Evolutionary conservation across 2,113 vertebrate species (phyloP).

Genomic region (Menura novaehollandiae): DNA sequence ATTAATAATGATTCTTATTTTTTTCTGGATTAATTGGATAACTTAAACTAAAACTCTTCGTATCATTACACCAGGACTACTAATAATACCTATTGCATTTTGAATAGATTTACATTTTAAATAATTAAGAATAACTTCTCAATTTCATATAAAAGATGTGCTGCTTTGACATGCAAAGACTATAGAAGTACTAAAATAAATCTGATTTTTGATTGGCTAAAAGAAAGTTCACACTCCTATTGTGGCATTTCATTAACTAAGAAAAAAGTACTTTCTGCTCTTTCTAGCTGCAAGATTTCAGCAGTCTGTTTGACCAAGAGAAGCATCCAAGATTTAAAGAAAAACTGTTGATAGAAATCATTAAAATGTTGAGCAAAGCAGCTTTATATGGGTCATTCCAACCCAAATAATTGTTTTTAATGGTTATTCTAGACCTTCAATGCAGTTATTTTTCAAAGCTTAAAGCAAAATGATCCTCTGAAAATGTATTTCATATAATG

Average conservation of each 20-base stretch:
- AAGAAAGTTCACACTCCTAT: background rate
- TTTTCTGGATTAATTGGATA: background rate
- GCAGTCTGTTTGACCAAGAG: background rate
- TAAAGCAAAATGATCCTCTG: background rate
- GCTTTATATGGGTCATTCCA: background rate
- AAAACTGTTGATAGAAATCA: background rate
- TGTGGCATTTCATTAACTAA: background rate
- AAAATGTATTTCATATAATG: background rate
- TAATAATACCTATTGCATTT: background rate
- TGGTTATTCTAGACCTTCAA: background rate
- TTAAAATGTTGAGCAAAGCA: background rate
- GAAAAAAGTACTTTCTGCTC: background rate
- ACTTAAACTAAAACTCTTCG: background rate
- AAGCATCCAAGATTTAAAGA: background rate
- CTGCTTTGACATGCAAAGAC: background rate
- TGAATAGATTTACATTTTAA: background rate
- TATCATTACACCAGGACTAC: background rate
- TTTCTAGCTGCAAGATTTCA: background rate
- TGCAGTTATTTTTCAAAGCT: background rate
- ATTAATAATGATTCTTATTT: background rate
- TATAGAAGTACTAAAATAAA: background rate
- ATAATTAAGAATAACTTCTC: background rate
- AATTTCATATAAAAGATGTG: background rate
- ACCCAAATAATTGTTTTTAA: background rate
- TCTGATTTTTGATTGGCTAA: background rate